Evolutionary conservation across 2,888 invertebrate species (phyloP), one percentile per base, ranked within the genome.

Genomic region (Agrotis clavis): DNA sequence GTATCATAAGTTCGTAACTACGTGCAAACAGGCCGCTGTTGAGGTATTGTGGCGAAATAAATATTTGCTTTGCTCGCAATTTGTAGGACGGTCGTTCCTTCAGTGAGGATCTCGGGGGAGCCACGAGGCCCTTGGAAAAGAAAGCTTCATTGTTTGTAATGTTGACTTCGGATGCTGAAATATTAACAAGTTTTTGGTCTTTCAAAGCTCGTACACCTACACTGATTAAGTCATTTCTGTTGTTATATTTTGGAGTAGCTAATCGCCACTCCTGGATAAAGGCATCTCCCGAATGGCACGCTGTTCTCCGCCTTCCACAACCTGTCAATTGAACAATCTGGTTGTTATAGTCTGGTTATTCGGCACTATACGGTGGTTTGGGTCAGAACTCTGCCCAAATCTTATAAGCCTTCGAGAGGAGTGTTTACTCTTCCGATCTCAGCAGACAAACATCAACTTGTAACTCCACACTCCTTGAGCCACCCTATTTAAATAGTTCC

Each of bases 11-110:
- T 82, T 79, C 59, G 62, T 68, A 82, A 77, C 82, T 71, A 68
- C 67, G 65, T 68, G 72, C 60, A 79, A 77, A 82, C 68, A 82
- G 72, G 68, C 63, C 56, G 67, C 72, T 79, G 70, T 57, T 61
- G 69, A 80, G 74, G 84, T 81, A 69, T 74, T 81, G 83, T 84
- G 81, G 61, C 61, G 53, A 74, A 78, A 76, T 83, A 78, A 85
- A 83, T 79, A 74, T 83, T 83, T 77, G 65, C 64, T 74, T 64
- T 73, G 73, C 57, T 71, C 72, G 68, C 77, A 83, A 85, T 83
- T 83, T 85, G 57, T 69, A 21, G 47, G 68, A 18, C 48, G 67
- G 60, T 60, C n/a, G n/a, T n/a, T n/a, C 47, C 62, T 59, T 70
- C 53, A 57, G 66, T 6, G 48, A n/a, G 35, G 25, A 54, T 51